These are phyloP conservation scores for Catharus minimus DNA, from an alignment of 2,113 vertebrate genomes.

Conservation along the genomic window DNA sequence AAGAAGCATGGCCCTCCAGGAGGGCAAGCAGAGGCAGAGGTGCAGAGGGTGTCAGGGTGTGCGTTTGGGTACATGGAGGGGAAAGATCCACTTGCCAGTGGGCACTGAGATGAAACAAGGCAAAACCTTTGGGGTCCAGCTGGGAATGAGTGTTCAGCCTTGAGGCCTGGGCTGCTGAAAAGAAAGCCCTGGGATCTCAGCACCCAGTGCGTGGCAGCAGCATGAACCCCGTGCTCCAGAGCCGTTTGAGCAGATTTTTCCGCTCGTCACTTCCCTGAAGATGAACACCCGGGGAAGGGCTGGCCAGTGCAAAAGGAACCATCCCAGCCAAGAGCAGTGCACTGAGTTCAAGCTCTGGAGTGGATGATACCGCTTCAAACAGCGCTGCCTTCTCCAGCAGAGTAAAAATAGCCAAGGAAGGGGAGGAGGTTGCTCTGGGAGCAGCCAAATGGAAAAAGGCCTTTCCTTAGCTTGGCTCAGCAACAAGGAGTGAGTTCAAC, in stretches of 20 bases:
- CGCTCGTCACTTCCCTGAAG: slow-evolving; percentile 13
- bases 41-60: not conserved
- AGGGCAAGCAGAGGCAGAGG: not conserved
- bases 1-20: not conserved
- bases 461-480: slow-evolving; percentile 31
- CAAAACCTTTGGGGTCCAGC: fast-evolving
- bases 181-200: not conserved
- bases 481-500: slow-evolving; percentile 15
- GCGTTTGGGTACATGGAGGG: not conserved
- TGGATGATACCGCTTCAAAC: not conserved
- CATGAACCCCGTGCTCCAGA: fast-evolving
- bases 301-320: not conserved
- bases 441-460: slow-evolving; percentile 14
- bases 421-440: slow-evolving; percentile 16
- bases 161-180: not conserved
- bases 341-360: not conserved
- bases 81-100: fast-evolving
- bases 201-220: fast-evolving
- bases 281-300: not conserved
- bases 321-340: not conserved
- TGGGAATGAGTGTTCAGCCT: not conserved
- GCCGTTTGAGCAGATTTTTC: slow-evolving; percentile 28
- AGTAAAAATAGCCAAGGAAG: slow-evolving; percentile 52
- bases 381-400: not conserved
- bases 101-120: not conserved